A percentile compares a stretch with the other conserved stretches of the same genome.
phyloP scores from a whole-genome alignment of 2,797 vertebrate species.

The Molothrus aeneus region DNA sequence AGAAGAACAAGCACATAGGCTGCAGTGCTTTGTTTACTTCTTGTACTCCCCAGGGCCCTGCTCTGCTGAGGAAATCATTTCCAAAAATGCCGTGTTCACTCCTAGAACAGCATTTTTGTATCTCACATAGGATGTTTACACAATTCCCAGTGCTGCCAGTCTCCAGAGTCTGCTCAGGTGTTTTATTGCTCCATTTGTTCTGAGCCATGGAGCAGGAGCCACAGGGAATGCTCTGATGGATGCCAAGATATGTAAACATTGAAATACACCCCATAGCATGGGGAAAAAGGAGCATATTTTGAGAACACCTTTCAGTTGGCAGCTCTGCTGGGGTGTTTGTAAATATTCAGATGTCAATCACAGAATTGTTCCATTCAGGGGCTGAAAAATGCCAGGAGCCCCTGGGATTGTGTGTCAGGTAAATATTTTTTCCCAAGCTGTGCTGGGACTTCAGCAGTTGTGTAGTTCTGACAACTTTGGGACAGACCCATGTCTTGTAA shows the following conservation, averaged over 20 bases:
- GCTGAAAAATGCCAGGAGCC: background rate
- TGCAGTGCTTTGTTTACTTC: background rate
- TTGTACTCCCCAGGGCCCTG: background rate
- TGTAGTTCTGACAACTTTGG: background rate
- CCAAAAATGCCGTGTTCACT: background rate
- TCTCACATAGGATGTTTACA: background rate
- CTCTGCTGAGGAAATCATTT: background rate
- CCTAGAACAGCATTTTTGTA: background rate
- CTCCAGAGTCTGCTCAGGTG: background rate
- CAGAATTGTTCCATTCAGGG: background rate
- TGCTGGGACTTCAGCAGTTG: background rate
- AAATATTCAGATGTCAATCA: background rate
- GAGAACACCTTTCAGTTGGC: background rate
- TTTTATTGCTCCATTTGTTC: background rate
- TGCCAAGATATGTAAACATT: background rate
- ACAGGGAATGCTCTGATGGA: background rate
- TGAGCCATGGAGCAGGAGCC: background rate
- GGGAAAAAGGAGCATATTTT: background rate
- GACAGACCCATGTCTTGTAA: background rate
- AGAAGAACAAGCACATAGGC: background rate
- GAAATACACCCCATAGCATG: rapidly evolving
- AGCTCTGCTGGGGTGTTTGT: background rate
- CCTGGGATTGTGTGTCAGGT: background rate
- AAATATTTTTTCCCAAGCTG: background rate
- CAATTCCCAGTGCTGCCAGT: background rate